phyloP scores from a whole-genome alignment of 2,888 invertebrate genomes.

The Adelognathus sp. region DNA sequence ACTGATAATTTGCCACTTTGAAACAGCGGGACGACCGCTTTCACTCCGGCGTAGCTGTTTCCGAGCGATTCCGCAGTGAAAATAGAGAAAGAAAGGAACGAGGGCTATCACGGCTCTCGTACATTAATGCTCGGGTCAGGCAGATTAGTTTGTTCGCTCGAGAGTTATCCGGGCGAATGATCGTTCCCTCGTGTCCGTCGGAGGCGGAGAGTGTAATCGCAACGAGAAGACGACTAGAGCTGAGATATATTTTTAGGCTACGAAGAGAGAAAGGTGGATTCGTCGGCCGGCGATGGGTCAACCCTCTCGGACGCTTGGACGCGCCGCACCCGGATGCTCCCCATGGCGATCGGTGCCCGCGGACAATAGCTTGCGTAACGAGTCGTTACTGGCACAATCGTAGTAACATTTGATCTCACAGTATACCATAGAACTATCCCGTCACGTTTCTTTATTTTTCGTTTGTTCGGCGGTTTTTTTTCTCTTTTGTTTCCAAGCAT shows the following conservation, averaged over 20 bases:
- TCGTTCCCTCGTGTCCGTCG: conserved; percentile 9
- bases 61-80: conserved; percentile 44
- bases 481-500: not conserved
- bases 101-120: conserved; percentile 20
- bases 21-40: conserved; percentile 40
- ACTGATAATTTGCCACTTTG: not conserved
- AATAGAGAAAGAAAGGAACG: conserved; percentile 53
- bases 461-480: not conserved
- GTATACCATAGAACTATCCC: not conserved
- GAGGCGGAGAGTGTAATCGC: not conserved
- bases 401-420: conserved; percentile 14
- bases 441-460: conserved; percentile 33
- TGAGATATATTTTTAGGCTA: conserved; percentile 13
- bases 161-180: conserved; percentile 24
- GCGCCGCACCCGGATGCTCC: conserved; percentile 44
- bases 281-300: conserved; percentile 11
- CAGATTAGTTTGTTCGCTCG: conserved; percentile 34
- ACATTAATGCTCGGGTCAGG: conserved; percentile 19
- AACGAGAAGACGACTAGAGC: not conserved
- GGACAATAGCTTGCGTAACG: conserved; percentile 53
- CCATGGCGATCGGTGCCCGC: conserved; percentile 41
- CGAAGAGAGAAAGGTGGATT: not conserved
- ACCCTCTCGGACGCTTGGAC: conserved; percentile 10
- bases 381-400: conserved; percentile 37
- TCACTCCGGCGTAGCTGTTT: conserved; percentile 43